Percentiles rank a stretch among this genome's conserved stretches.
Evolutionary conservation across 2,888 invertebrate species (phyloP).

Genomic region (Brassicogethes aeneus): DNA sequence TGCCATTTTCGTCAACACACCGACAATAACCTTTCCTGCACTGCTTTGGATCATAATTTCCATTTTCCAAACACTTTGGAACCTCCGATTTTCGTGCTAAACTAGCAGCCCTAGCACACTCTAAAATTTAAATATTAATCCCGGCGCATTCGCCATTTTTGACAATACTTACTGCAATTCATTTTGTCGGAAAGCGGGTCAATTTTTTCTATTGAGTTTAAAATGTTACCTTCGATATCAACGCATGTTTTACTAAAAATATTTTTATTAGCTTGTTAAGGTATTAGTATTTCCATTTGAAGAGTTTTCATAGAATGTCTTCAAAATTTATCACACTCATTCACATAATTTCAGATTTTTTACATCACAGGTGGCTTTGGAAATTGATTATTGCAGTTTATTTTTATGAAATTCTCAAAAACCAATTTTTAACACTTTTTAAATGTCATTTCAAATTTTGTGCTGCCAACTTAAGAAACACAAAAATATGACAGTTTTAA

Average conservation of each 20-base stretch:
- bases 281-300: constrained; percentile 16
- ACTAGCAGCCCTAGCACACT: constrained; percentile 51
- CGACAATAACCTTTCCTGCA: constrained; percentile 53
- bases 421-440: too few species aligned
- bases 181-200: constrained; percentile 39
- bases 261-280: constrained; percentile 24
- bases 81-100: constrained; percentile 37
- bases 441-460: too few species aligned
- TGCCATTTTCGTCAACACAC: constrained; percentile 54
- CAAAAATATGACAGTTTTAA: too few species aligned
- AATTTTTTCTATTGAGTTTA: constrained; percentile 40
- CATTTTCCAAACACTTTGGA: constrained; percentile 54
- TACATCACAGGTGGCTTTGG: too few species aligned
- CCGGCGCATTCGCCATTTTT: neutral
- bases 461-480: too few species aligned
- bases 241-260: constrained; percentile 48
- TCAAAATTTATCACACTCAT: too few species aligned
- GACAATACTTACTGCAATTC: constrained; percentile 52
- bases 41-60: constrained; percentile 54
- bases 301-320: too few species aligned
- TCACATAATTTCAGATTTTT: too few species aligned
- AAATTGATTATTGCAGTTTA: too few species aligned
- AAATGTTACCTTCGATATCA: constrained; percentile 46
- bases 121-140: constrained; percentile 35
- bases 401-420: too few species aligned